Evolutionary conservation across 1,140 invertebrate genomes (phyloP), one percentile per base, ranked within the genome.

Genomic region (Heterodera carotae): DNA sequence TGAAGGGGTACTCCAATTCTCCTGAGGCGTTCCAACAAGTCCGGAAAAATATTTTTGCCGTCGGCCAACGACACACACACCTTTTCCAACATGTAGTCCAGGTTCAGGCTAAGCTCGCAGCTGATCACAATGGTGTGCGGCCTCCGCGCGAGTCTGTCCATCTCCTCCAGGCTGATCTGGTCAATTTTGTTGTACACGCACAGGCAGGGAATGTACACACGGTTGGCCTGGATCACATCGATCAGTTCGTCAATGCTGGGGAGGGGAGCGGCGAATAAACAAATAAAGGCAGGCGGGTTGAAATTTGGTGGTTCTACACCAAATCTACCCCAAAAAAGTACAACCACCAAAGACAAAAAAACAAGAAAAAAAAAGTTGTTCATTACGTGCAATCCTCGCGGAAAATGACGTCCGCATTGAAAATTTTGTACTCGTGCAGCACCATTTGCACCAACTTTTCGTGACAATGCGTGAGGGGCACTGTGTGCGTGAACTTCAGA

Each of bases 371-470:
- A 62, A 62, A 5, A 25, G n/a, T 22, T 39, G 62, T 4, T 29
- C 12, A 12, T 53, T 62, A 86, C 86, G 92, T 93, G 86, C 93
- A 94, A 89, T 99, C 96, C 88, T 99, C 97, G 29, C 96, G 90
- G 88, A 99, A 98, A 59, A 99, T 89, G 71, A 93, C 93, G 90
- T 98, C 96, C 31, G 95, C 95, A 90, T 98, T 98, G 88, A 98
- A 98, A 87, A 98, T 97, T 90, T 98, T 99, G 89, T 98, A 99
- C 88, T 98, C 96, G 86, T 99, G 96, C 10, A 99, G 89, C 84
- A 99, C 97, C 91, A 96, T 93, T 89, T 98, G 95, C 64, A 99
- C 94, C 90, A 99, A 90, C 91, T 98, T 99, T 87, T 99, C 96
- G 89, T 96, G 95, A 70, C 95, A 92, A 89, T 93, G 93, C 0